Evolutionary conservation across 2,888 invertebrate genomes (phyloP).

Genomic region (Ormyrus labotus): DNA sequence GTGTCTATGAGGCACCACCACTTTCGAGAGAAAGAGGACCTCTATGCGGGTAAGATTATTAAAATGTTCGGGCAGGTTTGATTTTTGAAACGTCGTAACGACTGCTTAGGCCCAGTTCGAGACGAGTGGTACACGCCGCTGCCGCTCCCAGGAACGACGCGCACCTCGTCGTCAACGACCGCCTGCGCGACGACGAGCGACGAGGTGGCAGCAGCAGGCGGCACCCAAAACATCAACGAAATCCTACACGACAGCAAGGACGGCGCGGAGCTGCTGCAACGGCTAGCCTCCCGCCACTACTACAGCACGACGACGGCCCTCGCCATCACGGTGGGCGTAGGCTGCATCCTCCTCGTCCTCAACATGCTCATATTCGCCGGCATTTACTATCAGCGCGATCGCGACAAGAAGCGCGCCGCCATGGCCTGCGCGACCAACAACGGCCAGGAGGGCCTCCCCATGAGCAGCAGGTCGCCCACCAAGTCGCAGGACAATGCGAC

Average conservation of each 20-base stretch:
- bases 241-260: constrained; percentile 75
- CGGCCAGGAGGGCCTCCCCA: constrained; percentile 71
- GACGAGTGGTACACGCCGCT: constrained; percentile 73
- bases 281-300: constrained; percentile 78
- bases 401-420: constrained; percentile 75
- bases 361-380: constrained; percentile 88
- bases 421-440: constrained; percentile 65
- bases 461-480: constrained; percentile 74
- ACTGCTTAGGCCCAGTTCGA: constrained; percentile 69
- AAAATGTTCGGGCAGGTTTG: constrained; percentile 81
- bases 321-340: constrained; percentile 86
- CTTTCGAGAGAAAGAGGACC: constrained; percentile 84
- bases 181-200: constrained; percentile 69
- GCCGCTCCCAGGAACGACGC: constrained; percentile 69
- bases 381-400: constrained; percentile 84
- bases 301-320: constrained; percentile 86
- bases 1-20: constrained; percentile 86
- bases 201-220: constrained; percentile 58
- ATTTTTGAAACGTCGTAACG: not conserved
- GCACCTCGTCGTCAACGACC: constrained; percentile 63
- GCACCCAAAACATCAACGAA: constrained; percentile 67
- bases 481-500: constrained; percentile 69
- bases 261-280: constrained; percentile 77
- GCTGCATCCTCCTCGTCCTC: constrained; percentile 83
- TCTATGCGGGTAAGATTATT: constrained; percentile 84